Base-by-base conservation (phyloP, 2,113 vertebrate genomes). In the Periophthalmus modestus region DNA sequence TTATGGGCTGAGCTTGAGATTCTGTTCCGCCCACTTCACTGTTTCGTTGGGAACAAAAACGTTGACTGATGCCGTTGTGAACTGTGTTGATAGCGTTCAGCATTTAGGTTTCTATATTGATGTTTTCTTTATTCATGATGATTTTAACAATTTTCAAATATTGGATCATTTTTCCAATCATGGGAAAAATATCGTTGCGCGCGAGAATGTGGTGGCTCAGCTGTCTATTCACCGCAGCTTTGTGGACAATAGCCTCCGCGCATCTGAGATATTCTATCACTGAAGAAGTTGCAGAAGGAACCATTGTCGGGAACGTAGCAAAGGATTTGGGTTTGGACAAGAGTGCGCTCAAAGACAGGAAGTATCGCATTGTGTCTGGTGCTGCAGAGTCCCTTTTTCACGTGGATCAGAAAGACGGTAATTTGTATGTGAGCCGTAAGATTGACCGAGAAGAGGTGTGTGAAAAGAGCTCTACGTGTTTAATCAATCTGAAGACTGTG, bases 401-500 rank as follows among this genome's bases (percentile, higher is more conserved):
- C 33, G 77, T 92, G 39, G 92, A 91, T 36, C 73, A 78, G 67
- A 69, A 85, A 36, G 81, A 87, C 58, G 92, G 90, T 3, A 24
- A 75, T 0, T 71, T 93, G 63, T 86, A 79, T 67, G 82, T 90
- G 52, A 82, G 80, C 21, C 54, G 73, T 34, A 80, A 73, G 55
- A 72, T 91, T 15, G 91, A 93, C 79, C 81, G 92, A 72, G 92
- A 92, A 43, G 62, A 87, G 43, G 62, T 90, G 4, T 93, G 92
- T 57, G 82, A 87, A 5, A 6, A 73, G 5, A 84, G 72, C 28
- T 50, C 55, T 15, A 75, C 72, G 4, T 93, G 92, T 75, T 50
- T 87, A 24, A 81, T 93, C 2, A 84, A 86, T 16, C 16, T 92
- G 9, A 91, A 84, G 36, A 73, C 85, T 0, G 88, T 89, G 6